phyloP scores from a whole-genome alignment of 2,113 vertebrate genomes.

The Planiliza haematocheilus region DNA sequence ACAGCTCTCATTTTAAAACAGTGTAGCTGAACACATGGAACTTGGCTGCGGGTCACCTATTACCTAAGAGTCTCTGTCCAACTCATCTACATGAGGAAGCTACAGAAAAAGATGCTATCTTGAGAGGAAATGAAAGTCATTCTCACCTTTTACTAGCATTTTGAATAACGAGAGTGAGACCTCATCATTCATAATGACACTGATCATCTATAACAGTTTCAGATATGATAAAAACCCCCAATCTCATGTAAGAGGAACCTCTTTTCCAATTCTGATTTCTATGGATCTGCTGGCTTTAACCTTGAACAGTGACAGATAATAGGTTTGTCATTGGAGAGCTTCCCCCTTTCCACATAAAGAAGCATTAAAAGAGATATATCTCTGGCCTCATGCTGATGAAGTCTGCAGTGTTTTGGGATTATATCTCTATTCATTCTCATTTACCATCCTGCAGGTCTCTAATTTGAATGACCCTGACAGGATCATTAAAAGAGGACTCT shows the following conservation, averaged over 20 bases:
- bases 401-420: slow-evolving; percentile 76
- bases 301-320: slow-evolving; percentile 84
- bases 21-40: slow-evolving; percentile 23
- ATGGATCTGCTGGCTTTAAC: slow-evolving; percentile 76
- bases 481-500: slow-evolving; percentile 76
- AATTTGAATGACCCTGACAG: slow-evolving; percentile 79
- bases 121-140: slow-evolving; percentile 78
- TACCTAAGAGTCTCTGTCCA: slow-evolving; percentile 50
- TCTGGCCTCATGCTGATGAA: slow-evolving; percentile 72
- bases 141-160: slow-evolving; percentile 72
- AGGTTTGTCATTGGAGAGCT: slow-evolving; percentile 82
- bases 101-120: slow-evolving; percentile 72
- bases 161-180: slow-evolving; percentile 75
- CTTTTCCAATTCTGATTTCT: slow-evolving; percentile 81
- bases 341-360: slow-evolving; percentile 75
- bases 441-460: slow-evolving; percentile 71
- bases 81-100: slow-evolving; percentile 75
- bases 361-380: slow-evolving; percentile 82
- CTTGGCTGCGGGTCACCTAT: slow-evolving; percentile 52
- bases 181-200: slow-evolving; percentile 86
- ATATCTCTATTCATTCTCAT: slow-evolving; percentile 84
- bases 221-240: slow-evolving; percentile 81
- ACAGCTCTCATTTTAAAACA: slow-evolving; percentile 1
- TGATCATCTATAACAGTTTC: slow-evolving; percentile 83
- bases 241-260: slow-evolving; percentile 73